Evolutionary conservation across 2,113 vertebrate genomes (phyloP).

Genomic region (Trichomycterus rosablanca): DNA sequence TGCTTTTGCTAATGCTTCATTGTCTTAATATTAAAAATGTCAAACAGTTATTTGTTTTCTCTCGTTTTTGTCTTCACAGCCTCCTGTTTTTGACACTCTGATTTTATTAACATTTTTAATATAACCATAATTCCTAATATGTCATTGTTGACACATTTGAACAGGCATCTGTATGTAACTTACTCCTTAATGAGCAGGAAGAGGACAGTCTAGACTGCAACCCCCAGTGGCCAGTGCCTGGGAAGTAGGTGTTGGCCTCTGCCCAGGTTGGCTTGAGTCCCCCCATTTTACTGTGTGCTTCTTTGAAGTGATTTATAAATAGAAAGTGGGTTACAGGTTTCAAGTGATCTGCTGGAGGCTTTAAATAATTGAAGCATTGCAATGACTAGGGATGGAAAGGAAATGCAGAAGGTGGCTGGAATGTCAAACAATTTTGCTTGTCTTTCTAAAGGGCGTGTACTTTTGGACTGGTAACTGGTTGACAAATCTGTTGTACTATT

Average conservation of each 20-base stretch:
- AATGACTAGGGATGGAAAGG: conserved; percentile 10
- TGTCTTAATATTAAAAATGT: conserved; percentile 48
- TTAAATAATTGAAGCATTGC: conserved; percentile 26
- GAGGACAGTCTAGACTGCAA: conserved; percentile 21
- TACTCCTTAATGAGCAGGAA: too few relatives aligned
- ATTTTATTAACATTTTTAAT: too few relatives aligned
- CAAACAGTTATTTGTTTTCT: too few relatives aligned
- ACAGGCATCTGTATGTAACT: too few relatives aligned
- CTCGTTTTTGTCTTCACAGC: too few relatives aligned
- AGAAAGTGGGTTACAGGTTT: conserved; percentile 34
- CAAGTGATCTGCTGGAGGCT: conserved; percentile 29
- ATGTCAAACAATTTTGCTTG: too few relatives aligned
- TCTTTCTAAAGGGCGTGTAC: too few relatives aligned
- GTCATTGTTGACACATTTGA: too few relatives aligned
- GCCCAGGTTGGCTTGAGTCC: conserved; percentile 2
- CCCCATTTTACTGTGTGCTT: conserved; percentile 31
- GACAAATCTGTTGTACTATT: too few relatives aligned
- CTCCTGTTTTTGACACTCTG: too few relatives aligned
- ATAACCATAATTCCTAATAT: too few relatives aligned
- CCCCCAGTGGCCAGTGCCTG: conserved; percentile 4
- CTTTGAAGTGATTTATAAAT: conserved; percentile 39
- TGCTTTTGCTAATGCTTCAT: conserved; percentile 49
- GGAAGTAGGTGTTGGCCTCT: not conserved
- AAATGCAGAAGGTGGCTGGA: not conserved
- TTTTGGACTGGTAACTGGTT: too few relatives aligned